Conservation (phyloP, 2,888 invertebrate genomes). For the Cataglyphis livida region DNA sequence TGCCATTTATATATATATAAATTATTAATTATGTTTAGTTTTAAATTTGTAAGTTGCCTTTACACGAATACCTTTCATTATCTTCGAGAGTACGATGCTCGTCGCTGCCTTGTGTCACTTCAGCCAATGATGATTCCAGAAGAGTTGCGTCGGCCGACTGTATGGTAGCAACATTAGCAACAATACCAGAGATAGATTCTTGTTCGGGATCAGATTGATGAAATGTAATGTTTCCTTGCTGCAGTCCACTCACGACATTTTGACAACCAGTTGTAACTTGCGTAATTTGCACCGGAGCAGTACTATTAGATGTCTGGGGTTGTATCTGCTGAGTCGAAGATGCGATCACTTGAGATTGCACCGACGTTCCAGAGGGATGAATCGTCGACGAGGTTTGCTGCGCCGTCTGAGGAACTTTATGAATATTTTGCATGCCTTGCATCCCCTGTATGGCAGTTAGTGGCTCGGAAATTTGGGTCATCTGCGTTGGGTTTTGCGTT, state of each 20-base stretch:
- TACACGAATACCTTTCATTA: constrained; percentile 83
- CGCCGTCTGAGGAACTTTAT: constrained; percentile 82
- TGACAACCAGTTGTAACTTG: constrained; percentile 80
- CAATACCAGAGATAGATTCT: constrained; percentile 80
- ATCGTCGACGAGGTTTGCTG: constrained; percentile 77
- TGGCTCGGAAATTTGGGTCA: constrained; percentile 81
- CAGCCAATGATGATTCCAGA: constrained; percentile 82
- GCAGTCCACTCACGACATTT: constrained; percentile 78
- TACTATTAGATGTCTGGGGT: constrained; percentile 85
- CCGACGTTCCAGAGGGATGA: constrained; percentile 75
- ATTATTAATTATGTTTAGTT: neutral
- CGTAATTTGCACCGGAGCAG: constrained; percentile 79
- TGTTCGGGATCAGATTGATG: constrained; percentile 81
- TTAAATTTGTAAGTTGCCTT: neutral
- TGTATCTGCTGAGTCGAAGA: constrained; percentile 86
- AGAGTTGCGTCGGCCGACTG: constrained; percentile 82
- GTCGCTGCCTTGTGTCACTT: constrained; percentile 84
- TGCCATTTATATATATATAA: neutral
- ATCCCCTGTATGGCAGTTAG: constrained; percentile 81
- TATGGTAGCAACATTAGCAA: constrained; percentile 71
- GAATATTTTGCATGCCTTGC: constrained; percentile 82
- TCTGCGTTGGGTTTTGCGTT: constrained; percentile 70
- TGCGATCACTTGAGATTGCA: constrained; percentile 83
- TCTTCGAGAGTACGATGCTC: constrained; percentile 85
- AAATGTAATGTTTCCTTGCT: constrained; percentile 78